phyloP scores from a whole-genome alignment of 2,797 vertebrate species.

The Rallus crepitans region DNA sequence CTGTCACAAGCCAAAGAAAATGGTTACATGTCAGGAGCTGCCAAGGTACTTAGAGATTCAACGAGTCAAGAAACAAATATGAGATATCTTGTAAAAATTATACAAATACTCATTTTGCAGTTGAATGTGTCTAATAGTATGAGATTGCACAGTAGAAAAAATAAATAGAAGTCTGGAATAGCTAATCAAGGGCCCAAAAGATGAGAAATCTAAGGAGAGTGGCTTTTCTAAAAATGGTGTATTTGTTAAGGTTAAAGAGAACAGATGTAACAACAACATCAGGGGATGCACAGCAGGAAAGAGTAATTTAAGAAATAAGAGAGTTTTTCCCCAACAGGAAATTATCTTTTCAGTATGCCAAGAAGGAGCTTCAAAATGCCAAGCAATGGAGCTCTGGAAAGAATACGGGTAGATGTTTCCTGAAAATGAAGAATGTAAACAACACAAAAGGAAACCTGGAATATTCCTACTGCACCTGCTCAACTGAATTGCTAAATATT shows the following conservation, averaged over 20 bases:
- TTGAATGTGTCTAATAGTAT: background rate
- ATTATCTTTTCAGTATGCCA: background rate
- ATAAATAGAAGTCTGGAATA: background rate
- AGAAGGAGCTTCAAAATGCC: background rate
- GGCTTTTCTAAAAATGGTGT: rapidly evolving
- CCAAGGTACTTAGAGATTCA: background rate
- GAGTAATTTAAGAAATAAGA: background rate
- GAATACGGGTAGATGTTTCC: background rate
- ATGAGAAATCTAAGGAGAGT: background rate
- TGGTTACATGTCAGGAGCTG: background rate
- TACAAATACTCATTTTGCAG: background rate
- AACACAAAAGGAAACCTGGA: background rate
- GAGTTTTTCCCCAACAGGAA: background rate
- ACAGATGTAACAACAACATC: background rate
- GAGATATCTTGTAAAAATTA: background rate
- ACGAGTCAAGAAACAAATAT: conserved; percentile 7
- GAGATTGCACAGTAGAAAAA: background rate
- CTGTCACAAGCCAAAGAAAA: conserved; percentile 31
- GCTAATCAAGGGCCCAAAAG: background rate
- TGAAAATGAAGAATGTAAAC: background rate
- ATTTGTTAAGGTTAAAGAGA: background rate
- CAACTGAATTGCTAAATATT: background rate
- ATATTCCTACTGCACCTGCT: background rate
- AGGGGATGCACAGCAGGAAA: background rate
- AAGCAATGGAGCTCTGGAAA: background rate